phyloP scores from a whole-genome alignment of 2,888 invertebrate species.

The Athalia cordata region DNA sequence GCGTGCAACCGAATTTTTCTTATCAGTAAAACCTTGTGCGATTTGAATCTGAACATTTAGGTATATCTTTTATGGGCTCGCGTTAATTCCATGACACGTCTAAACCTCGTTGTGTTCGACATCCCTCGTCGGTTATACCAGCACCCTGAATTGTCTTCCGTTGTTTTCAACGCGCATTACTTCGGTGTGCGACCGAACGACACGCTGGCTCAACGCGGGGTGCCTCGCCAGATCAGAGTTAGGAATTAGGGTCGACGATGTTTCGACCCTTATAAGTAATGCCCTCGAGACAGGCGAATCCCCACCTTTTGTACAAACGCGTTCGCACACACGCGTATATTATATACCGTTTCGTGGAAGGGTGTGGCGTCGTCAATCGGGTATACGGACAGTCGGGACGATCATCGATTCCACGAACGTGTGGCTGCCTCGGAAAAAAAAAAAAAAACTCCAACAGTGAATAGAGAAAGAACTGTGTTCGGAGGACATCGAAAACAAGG shows the following conservation, averaged over 20 bases:
- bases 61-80: slow-evolving; percentile 66
- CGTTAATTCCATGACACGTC: slow-evolving; percentile 61
- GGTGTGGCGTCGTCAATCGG: slow-evolving; percentile 25
- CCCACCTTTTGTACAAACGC: background rate
- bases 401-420: background rate
- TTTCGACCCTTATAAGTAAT: slow-evolving; percentile 26
- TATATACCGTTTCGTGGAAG: background rate
- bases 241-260: slow-evolving; percentile 5
- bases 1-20: slow-evolving; percentile 27
- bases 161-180: background rate
- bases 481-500: too few species aligned
- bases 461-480: too few species aligned
- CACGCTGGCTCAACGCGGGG: slow-evolving; percentile 13
- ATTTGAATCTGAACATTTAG: slow-evolving; percentile 57
- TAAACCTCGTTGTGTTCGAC: slow-evolving; percentile 22
- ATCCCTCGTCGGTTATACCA: slow-evolving; percentile 19
- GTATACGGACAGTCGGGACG: background rate
- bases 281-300: slow-evolving; percentile 32
- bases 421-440: background rate
- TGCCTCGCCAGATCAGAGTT: background rate
- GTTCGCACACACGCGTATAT: too few species aligned
- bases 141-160: background rate
- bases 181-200: background rate
- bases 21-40: slow-evolving; percentile 15
- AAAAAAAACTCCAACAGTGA: too few species aligned